Percentiles rank a stretch among this genome's conserved stretches.
Conservation (phyloP, 1,140 invertebrate species). For the Nylanderia fulva region DNA sequence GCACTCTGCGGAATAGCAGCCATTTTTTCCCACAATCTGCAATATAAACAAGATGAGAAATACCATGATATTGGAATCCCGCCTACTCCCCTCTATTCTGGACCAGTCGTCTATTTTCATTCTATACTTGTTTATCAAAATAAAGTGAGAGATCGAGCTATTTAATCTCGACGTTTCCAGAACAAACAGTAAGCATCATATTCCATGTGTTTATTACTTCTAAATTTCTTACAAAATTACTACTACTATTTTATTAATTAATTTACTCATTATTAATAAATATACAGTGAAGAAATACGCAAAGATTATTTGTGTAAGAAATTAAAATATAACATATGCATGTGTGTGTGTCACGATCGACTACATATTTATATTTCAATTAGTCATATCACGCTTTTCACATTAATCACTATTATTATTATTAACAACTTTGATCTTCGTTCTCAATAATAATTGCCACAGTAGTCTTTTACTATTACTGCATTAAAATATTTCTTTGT, state of each 20-base stretch:
- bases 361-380: neutral
- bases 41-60: constrained; percentile 17
- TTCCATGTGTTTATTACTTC: too few species aligned
- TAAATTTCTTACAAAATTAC: neutral
- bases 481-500: neutral
- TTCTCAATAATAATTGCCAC: constrained; percentile 14
- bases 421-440: constrained; percentile 13
- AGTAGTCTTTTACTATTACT: neutral
- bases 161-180: too few species aligned
- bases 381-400: neutral
- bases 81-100: too few species aligned
- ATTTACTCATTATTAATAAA: neutral
- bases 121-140: too few species aligned
- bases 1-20: constrained; percentile 87
- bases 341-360: neutral
- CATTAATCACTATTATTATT: neutral
- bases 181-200: too few species aligned
- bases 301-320: neutral
- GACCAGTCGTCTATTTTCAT: too few species aligned
- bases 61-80: neutral
- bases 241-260: neutral
- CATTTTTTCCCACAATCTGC: constrained; percentile 85
- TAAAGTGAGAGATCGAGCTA: too few species aligned
- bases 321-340: neutral
- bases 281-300: neutral